Conservation (phyloP, 2,888 invertebrate genomes). For the Aspidapion aeneum region DNA sequence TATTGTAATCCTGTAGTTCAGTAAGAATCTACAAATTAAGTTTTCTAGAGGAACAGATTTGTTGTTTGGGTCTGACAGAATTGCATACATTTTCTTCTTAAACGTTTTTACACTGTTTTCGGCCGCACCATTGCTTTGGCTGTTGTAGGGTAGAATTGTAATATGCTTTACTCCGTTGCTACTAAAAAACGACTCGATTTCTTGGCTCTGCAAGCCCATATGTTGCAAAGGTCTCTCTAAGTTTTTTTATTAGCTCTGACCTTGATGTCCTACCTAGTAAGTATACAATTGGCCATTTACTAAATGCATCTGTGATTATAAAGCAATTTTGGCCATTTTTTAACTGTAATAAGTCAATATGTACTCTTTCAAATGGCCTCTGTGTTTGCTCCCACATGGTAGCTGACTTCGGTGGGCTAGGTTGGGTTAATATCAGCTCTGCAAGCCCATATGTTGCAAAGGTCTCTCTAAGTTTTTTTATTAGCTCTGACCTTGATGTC, state of each 20-base stretch:
- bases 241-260: neutral
- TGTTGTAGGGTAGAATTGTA: slow-evolving; percentile 13
- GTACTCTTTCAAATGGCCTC: neutral
- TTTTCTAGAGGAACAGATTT: neutral
- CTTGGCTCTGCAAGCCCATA: neutral
- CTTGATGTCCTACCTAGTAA: neutral
- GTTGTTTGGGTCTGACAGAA: neutral
- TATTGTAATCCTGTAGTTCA: neutral
- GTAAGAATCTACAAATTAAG: neutral
- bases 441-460: neutral
- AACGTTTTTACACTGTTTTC: slow-evolving; percentile 19
- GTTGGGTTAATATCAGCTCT: no score
- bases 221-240: neutral
- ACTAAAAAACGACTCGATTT: slow-evolving; percentile 5
- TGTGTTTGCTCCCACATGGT: neutral
- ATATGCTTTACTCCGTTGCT: slow-evolving; percentile 19
- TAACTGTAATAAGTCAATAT: neutral
- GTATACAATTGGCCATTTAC: neutral
- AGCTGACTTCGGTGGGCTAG: no score
- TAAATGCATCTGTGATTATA: neutral
- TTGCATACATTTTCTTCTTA: slow-evolving; percentile 3
- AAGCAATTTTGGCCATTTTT: neutral
- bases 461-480: neutral
- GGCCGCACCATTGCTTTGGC: slow-evolving; percentile 14
- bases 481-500: neutral